These are phyloP conservation scores for Octomys mimax DNA, from an alignment of 2,797 vertebrate genomes.

Conservation along the genomic window DNA sequence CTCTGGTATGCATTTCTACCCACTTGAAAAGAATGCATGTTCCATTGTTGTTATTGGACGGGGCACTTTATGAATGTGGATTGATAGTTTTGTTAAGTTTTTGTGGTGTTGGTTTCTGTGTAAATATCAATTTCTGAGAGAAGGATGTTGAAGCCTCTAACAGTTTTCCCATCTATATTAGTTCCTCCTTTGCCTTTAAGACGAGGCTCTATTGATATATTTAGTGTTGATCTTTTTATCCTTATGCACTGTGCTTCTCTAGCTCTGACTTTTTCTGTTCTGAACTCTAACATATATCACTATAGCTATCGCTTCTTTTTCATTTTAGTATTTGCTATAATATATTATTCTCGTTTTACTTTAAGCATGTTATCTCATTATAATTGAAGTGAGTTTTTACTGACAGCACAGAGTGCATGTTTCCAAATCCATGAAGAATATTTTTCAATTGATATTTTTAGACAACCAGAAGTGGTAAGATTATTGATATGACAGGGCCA, in stretches of 20 bases:
- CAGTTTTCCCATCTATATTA: not conserved
- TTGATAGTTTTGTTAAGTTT: not conserved
- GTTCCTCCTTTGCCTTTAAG: not conserved
- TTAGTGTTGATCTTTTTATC: not conserved
- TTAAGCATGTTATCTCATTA: not conserved
- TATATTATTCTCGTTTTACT: not conserved
- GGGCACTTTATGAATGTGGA: not conserved
- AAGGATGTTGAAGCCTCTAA: not conserved
- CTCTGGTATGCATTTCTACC: not conserved
- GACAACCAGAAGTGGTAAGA: not conserved
- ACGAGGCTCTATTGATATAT: not conserved
- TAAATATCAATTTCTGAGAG: not conserved
- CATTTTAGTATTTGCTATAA: not conserved
- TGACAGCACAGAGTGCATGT: not conserved
- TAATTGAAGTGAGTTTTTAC: not conserved
- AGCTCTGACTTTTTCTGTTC: not conserved
- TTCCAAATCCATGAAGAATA: not conserved
- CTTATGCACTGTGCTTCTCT: not conserved
- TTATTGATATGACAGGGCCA: not conserved
- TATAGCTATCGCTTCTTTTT: not conserved
- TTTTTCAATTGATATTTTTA: not conserved
- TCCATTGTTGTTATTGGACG: not conserved
- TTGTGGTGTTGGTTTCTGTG: not conserved
- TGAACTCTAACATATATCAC: not conserved
- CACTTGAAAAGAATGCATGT: not conserved